Evolutionary conservation across 2,113 vertebrate genomes (phyloP).

Genomic region (Psilopogon haemacephalus): DNA sequence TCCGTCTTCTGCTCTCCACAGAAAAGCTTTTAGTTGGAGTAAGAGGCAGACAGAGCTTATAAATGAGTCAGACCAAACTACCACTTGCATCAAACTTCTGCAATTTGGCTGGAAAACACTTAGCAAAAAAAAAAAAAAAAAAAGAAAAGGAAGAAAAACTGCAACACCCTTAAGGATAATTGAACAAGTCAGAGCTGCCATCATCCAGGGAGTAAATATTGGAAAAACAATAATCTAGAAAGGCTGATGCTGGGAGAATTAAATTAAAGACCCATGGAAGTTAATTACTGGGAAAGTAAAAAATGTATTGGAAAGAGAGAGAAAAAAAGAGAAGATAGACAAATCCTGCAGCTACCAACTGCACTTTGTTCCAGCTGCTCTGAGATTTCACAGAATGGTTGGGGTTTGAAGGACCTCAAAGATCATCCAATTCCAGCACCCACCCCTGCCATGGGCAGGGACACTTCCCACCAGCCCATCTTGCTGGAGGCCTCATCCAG

Average conservation of each 20-base stretch:
- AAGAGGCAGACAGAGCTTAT: background rate
- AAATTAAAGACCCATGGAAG: constrained; percentile 49
- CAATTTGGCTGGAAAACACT: background rate
- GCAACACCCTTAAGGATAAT: constrained; percentile 26
- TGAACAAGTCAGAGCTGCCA: constrained; percentile 22
- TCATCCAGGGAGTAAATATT: constrained; percentile 54
- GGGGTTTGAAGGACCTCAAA: no score
- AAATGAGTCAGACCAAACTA: constrained; percentile 35
- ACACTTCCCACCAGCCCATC: no score
- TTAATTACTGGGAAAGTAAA: constrained; percentile 50
- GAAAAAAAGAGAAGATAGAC: background rate
- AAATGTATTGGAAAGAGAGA: background rate
- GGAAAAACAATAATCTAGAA: constrained; percentile 57
- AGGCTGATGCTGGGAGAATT: constrained; percentile 39
- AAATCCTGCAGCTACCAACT: constrained; percentile 19
- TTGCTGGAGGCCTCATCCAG: no score
- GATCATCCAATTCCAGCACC: no score
- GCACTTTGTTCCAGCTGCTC: background rate
- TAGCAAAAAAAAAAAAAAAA: background rate
- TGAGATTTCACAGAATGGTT: no score
- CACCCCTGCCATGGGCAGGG: no score
- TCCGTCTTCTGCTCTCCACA: background rate
- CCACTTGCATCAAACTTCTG: constrained; percentile 43
- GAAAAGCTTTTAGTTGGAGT: background rate
- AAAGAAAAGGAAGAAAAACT: constrained; percentile 18